Evolutionary conservation across 92 coral and sea anemone species (phyloP), one percentile per base, ranked within the genome.

Genomic region (Phenganax subtilis): DNA sequence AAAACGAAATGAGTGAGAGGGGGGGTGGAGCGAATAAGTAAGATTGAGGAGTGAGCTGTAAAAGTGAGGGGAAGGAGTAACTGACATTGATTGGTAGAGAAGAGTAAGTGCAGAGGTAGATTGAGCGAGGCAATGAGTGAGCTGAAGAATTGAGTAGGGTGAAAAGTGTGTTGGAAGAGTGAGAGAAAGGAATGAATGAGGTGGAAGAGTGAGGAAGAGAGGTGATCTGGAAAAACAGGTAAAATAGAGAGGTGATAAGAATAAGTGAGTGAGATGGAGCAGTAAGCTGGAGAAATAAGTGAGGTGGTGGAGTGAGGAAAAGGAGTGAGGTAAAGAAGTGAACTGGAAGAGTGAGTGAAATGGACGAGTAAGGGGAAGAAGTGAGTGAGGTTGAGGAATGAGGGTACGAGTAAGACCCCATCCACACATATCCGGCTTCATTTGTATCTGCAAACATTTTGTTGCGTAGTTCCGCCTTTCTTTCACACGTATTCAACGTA

Each of bases 261-360:
- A 68, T 8, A 14, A 25, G 81, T 17, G 25, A 25, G 73, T 17
- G 10, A 44, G 73, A 25, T 28, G 73, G 30, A 44, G 10, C 10
- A 68, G 73, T 52, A 1, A 68, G n/a, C 16, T 10, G 81, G 29
- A 25, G 17, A 44, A 25, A 6, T 17, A 44, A 68, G 5, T 10
- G 31, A 44, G 81, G 81, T 10, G 9, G 11, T 17, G 30, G 64
- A 25, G 37, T 67, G 81, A 56, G 61, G 81, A 76, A 20, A 52
- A 28, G 25, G n/a, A 62, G 17, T 74, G 51, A 81, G 53, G 75
- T 80, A 63, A 81, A 81, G 29, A 75, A 85, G 31, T 74, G 89
- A 59, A 70, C 85, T 29, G 72, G 71, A 15, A 69, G 54, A 28
- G 86, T 61, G n/a, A 56, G 81, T 67, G 63, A 56, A 68, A 68